A percentile compares a stretch with the other conserved stretches of the same genome.
Conservation (phyloP, 2,797 vertebrate genomes). For the Pangasius macronema region DNA sequence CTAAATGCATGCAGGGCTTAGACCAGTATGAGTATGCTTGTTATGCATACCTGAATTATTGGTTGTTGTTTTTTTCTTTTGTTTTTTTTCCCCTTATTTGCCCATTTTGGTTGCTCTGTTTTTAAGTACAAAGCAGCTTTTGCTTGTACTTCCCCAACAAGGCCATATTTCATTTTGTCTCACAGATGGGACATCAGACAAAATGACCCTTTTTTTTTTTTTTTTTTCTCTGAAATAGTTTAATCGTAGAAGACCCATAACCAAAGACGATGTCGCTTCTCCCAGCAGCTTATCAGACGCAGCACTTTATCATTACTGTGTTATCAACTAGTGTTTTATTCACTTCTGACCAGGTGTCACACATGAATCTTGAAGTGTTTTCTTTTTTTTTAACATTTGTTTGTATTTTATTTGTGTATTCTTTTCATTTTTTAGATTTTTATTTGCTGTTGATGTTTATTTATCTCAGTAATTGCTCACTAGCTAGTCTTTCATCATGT, state of each 20-base stretch:
- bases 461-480: background rate
- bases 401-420: background rate
- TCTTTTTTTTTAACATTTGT: background rate
- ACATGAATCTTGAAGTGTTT: background rate
- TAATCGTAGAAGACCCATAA: background rate
- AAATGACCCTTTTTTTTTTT: background rate
- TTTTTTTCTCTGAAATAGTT: background rate
- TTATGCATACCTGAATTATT: constrained; percentile 18
- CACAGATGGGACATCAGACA: background rate
- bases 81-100: background rate
- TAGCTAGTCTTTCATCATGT: background rate
- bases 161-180: background rate
- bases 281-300: background rate
- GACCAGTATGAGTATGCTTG: constrained; percentile 19
- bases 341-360: background rate
- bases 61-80: background rate
- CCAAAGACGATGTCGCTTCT: background rate
- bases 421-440: background rate
- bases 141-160: constrained; percentile 17
- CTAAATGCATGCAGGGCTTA: constrained; percentile 32
- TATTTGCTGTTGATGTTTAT: background rate
- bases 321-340: background rate
- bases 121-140: constrained; percentile 43
- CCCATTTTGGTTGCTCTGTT: constrained; percentile 25
- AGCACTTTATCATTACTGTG: background rate